A percentile compares a stretch with the other conserved stretches of the same genome.
phyloP scores from a whole-genome alignment of 2,888 invertebrate species.

The Heliothis peltigera region DNA sequence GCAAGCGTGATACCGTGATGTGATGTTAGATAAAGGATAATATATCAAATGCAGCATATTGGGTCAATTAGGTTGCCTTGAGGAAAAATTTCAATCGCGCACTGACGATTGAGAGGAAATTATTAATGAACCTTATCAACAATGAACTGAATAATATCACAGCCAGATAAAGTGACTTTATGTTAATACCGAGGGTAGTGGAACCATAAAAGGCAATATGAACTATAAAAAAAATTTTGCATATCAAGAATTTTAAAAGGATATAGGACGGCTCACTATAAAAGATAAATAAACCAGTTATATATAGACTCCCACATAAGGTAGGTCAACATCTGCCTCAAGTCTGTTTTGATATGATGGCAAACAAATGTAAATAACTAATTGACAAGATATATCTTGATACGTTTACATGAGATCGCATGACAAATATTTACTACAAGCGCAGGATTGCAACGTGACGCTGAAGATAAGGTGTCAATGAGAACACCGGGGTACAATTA shows the following conservation, averaged over 20 bases:
- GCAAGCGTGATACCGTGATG: constrained; percentile 40
- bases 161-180: too few species aligned
- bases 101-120: not conserved
- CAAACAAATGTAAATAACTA: constrained; percentile 28
- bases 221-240: not conserved
- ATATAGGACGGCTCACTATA: not conserved
- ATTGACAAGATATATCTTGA: constrained; percentile 27
- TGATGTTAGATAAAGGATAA: constrained; percentile 29
- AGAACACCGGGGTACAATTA: constrained; percentile 49
- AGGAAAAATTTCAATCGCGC: constrained; percentile 2
- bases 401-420: constrained; percentile 51
- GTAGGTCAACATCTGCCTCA: constrained; percentile 16
- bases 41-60: constrained; percentile 22
- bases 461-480: constrained; percentile 56
- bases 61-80: constrained; percentile 10
- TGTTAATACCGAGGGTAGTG: too few species aligned
- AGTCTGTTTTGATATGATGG: constrained; percentile 17
- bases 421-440: constrained; percentile 63
- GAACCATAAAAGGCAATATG: too few species aligned
- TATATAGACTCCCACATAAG: not conserved
- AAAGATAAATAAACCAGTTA: not conserved
- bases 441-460: constrained; percentile 55
- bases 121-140: not conserved
- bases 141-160: not conserved
- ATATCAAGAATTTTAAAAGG: not conserved